Evolutionary conservation across 2,888 invertebrate species (phyloP), one percentile per base, ranked within the genome.

Genomic region (Scaptomyza cyrtandrae): DNA sequence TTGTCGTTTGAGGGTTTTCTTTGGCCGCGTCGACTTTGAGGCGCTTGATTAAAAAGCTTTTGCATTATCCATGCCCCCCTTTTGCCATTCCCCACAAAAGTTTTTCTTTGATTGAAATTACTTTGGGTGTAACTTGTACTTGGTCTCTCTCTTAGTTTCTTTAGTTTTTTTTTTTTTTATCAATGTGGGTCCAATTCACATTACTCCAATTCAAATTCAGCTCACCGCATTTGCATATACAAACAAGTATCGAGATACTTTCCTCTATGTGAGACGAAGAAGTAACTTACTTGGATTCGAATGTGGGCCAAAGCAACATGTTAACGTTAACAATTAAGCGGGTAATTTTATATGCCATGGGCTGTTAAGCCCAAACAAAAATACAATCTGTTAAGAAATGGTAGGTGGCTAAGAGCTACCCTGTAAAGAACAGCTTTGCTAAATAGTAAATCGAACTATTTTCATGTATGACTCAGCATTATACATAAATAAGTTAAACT

Each of bases 41-140:
- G 74, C 76, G 66, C 81, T 69, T 86, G 80, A 84, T 84, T 84
- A 84, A 84, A 84, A 84, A 84, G 89, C 87, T 88, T 83, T 83
- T 71, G 69, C 69, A 69, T 74, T 68, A 62, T 44, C 52, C 43
- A 19, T 52, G 59, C 63, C 74, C 19, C 50, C 7, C 6, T 68
- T 55, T 66, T 66, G 29, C 39, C 45, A 37, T 46, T 33, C 41
- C 5, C 35, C 11, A 31, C 11, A 46, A 57, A 19, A 46, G 31
- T 45, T 75, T 68, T 63, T 54, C 49, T 63, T 49, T 60, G 50
- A 75, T 79, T 65, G 64, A 64, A 78, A 78, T 75, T 68, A 74
- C 78, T 75, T 73, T 73, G 73, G 67, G 58, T 41, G 35, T 41
- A 62, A 56, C 54, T 57, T 57, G 37, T 46, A 27, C n/a, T 27